These are phyloP conservation scores for Clarias pachynema DNA, from an alignment of 2,797 vertebrate genomes.

Conservation along the genomic window DNA sequence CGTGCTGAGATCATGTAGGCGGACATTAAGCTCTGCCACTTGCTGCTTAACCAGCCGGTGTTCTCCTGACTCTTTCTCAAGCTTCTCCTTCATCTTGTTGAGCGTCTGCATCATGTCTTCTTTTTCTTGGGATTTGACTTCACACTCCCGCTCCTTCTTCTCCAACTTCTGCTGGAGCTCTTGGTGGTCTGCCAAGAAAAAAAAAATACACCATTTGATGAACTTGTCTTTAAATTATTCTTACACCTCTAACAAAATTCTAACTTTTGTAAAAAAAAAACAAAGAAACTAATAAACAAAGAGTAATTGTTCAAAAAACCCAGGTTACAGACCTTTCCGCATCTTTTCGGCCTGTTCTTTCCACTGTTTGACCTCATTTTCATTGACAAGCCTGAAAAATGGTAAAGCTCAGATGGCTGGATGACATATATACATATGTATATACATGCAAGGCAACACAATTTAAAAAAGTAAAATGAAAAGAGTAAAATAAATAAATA, in stretches of 20 bases:
- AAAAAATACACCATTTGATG: not conserved
- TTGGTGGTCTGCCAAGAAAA: conserved; percentile 84
- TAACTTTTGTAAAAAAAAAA: not conserved
- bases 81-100: conserved; percentile 99
- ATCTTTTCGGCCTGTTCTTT: conserved; percentile 99
- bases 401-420: not conserved
- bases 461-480: conserved; percentile 1
- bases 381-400: conserved; percentile 90
- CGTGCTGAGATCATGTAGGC: conserved; percentile 89
- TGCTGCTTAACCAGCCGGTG: conserved; percentile 95
- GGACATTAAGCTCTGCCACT: conserved; percentile 83
- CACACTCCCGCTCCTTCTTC: conserved; percentile 96
- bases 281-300: not conserved
- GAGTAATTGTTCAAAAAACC: not conserved
- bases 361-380: conserved; percentile 99
- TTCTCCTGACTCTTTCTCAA: conserved; percentile 91
- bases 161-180: conserved; percentile 96
- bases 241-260: not conserved
- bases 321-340: conserved; percentile 86
- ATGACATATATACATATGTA: not conserved
- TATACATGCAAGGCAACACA: not conserved
- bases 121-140: conserved; percentile 97
- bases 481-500: not conserved
- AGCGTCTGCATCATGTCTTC: conserved; percentile 99
- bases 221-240: not conserved